Percentiles rank a stretch among this genome's conserved stretches.
These are phyloP conservation scores for Coleophora deauratella DNA, from an alignment of 2,888 invertebrate genomes.

Conservation along the genomic window DNA sequence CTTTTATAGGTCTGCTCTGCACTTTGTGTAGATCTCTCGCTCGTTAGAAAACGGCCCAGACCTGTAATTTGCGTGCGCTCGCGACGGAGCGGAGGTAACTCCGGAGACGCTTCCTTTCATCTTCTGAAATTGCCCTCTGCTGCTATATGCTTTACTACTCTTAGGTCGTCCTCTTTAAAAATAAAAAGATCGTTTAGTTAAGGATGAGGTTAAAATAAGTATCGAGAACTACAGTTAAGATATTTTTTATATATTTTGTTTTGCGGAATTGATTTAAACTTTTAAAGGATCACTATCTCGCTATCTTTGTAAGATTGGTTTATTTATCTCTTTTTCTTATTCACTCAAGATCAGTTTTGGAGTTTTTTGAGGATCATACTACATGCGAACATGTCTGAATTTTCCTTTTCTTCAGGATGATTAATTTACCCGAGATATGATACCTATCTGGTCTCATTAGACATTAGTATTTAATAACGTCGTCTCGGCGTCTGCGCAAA, in stretches of 20 bases:
- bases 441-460: conserved; percentile 19
- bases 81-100: conserved; percentile 36
- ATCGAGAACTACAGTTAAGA: not conserved
- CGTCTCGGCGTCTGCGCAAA: conserved; percentile 10
- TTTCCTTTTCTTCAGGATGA: too few relatives aligned
- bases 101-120: conserved; percentile 36
- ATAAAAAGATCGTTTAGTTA: too few relatives aligned
- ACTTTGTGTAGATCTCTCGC: conserved; percentile 4
- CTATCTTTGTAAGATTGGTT: too few relatives aligned
- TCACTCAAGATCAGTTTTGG: too few relatives aligned
- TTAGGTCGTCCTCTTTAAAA: not conserved
- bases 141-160: conserved; percentile 6
- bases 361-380: too few relatives aligned
- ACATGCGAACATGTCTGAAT: too few relatives aligned
- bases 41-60: conserved; percentile 26
- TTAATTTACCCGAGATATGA: conserved; percentile 14
- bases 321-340: too few relatives aligned
- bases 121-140: conserved; percentile 42
- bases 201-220: too few relatives aligned
- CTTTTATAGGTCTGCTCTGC: too few relatives aligned
- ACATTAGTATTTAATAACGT: conserved; percentile 16
- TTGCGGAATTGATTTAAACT: not conserved
- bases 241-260: conserved; percentile 1
- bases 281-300: too few relatives aligned
- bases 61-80: conserved; percentile 40